Conservation (phyloP, 2,113 vertebrate species). For the Monarcha castaneiventris region DNA sequence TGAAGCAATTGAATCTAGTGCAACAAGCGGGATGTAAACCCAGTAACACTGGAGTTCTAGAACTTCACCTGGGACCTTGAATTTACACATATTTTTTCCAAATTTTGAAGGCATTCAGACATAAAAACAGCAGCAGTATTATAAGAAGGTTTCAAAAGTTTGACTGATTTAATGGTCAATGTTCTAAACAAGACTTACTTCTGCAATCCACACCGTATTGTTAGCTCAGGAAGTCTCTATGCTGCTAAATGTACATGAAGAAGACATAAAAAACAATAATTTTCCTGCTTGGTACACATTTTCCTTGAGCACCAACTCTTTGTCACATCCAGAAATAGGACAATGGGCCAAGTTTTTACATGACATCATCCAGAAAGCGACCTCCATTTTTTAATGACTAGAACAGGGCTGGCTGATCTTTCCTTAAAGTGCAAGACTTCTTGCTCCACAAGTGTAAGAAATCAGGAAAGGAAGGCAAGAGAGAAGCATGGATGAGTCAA, state of each 20-base stretch:
- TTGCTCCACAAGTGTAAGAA: neutral
- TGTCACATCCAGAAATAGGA: neutral
- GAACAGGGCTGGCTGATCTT: neutral
- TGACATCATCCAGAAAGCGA: neutral
- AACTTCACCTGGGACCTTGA: neutral
- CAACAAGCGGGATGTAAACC: neutral
- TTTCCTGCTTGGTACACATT: neutral
- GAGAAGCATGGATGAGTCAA: neutral
- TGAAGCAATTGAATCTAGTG: neutral
- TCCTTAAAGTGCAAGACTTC: neutral
- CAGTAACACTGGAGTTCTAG: accelerated
- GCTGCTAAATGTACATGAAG: neutral
- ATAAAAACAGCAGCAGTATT: neutral
- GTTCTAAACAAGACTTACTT: neutral
- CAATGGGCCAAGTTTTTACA: accelerated
- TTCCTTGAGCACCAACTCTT: neutral
- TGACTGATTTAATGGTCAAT: accelerated
- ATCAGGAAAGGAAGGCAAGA: neutral
- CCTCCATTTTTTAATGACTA: neutral
- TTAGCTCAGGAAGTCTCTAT: neutral
- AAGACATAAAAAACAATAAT: neutral
- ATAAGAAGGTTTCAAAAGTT: neutral
- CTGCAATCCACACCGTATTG: neutral
- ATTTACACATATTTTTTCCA: neutral
- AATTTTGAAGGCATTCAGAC: neutral